Evolutionary conservation across 2,888 invertebrate genomes (phyloP).

Genomic region (Siphlonurus alternatus): DNA sequence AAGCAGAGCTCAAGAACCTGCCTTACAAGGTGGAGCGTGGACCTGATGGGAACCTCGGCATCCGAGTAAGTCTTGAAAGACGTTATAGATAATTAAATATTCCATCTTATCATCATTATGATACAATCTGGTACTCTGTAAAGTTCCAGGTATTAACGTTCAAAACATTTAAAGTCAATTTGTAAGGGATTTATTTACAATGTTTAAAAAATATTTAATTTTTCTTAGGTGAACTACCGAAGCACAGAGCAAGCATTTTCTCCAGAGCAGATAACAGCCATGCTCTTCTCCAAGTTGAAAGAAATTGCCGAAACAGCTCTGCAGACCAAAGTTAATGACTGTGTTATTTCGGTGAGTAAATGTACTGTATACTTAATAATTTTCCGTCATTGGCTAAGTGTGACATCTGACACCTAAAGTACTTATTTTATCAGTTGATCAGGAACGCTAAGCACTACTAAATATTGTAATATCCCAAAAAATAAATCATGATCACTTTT

Average conservation of each 20-base stretch:
- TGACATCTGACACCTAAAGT: no score
- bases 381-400: no score
- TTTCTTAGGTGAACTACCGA: slow-evolving; percentile 59
- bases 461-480: no score
- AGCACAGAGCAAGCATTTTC: slow-evolving; percentile 70
- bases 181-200: neutral
- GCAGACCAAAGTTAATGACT: slow-evolving; percentile 82
- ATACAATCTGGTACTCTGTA: no score
- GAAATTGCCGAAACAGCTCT: slow-evolving; percentile 73
- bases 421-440: no score
- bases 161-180: no score
- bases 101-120: no score
- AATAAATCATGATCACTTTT: no score
- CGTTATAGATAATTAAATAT: neutral
- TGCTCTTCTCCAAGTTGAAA: slow-evolving; percentile 93
- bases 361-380: neutral
- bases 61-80: slow-evolving; percentile 58
- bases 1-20: slow-evolving; percentile 60
- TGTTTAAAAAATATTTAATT: slow-evolving; percentile 9
- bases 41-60: slow-evolving; percentile 65
- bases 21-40: slow-evolving; percentile 64
- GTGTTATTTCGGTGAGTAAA: slow-evolving; percentile 70
- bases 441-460: no score
- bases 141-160: no score
- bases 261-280: slow-evolving; percentile 90